A percentile compares a stretch with the other conserved stretches of the same genome.
phyloP scores from a whole-genome alignment of 2,113 vertebrate genomes.

The Mellivora capensis region DNA sequence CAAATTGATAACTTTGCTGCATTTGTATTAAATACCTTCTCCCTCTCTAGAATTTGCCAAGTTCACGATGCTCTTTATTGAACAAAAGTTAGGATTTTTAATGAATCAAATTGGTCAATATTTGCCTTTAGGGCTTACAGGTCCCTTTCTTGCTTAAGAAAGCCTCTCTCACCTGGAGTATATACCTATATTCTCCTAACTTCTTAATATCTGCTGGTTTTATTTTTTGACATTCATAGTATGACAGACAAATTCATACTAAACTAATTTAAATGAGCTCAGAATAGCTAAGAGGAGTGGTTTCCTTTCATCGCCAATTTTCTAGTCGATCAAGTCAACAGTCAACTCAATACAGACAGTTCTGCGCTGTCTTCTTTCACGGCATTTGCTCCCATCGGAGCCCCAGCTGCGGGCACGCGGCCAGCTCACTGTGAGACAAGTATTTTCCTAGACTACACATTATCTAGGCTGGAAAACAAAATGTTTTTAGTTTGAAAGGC shows the following conservation, averaged over 20 bases:
- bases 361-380: not conserved
- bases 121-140: not conserved
- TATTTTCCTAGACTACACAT: not conserved
- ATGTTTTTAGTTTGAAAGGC: slow-evolving; percentile 22
- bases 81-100: slow-evolving; percentile 17
- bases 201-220: not conserved
- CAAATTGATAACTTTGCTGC: not conserved
- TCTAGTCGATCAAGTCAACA: not conserved
- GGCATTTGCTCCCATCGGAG: not conserved
- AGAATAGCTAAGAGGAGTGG: not conserved
- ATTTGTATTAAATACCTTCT: slow-evolving; percentile 1
- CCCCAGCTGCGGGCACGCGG: not conserved
- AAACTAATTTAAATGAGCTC: not conserved
- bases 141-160: not conserved
- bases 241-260: not conserved
- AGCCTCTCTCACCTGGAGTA: not conserved
- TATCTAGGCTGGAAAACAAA: slow-evolving; percentile 35
- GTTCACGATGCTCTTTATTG: not conserved
- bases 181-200: not conserved
- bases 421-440: not conserved
- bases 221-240: not conserved
- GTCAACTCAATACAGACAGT: not conserved
- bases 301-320: not conserved
- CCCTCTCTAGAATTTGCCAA: not conserved
- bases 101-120: not conserved